Evolutionary conservation across 2,113 vertebrate species (phyloP), one percentile per base, ranked within the genome.

Genomic region (Romanogobio albipinnatus): DNA sequence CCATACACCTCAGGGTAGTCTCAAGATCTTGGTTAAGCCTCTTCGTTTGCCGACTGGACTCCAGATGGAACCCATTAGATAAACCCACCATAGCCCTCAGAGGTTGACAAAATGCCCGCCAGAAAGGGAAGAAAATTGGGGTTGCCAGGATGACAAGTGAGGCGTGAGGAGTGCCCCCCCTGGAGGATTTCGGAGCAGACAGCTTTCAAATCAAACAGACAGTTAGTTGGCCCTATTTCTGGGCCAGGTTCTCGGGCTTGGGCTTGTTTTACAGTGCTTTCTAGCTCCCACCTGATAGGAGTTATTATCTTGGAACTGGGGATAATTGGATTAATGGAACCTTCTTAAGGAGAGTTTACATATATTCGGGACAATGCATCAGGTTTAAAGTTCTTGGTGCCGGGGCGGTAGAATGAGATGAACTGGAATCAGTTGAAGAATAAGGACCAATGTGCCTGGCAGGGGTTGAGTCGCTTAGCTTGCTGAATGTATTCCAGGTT

Each of bases 311-410:
- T 45, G 43, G 9, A 45, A 45, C 43, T 45, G 1, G 71, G 74
- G 5, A 53, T 53, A 10, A 76, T 76, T 1, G 24, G 6, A 9
- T 5, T 29, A 13, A 4, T 47, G n/a, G 5, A 9, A 9, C 33
- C 26, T 17, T 76, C 5, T 1, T 7, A 2, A 9, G 15, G 2
- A 17, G 45, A 0, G 7, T 22, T n/a, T 15, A 1, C 22, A 59
- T 10, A 26, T 5, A n/a, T 9, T 14, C 26, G n/a, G 7, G 68
- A 73, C 7, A 80, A 10, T 0, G 58, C 13, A 33, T 73, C 84
- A 3, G 71, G 58, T 19, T 86, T 83, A 5, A 56, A 1, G n/a
- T 84, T 87, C 45, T 84, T 84, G 13, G 29, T 26, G 22, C 84
- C 76, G 2, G 84, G 76, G 3, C 66, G 14, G 9, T 73, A 85